phyloP scores from a whole-genome alignment of 1,140 invertebrate genomes.

The Grapholita molesta region DNA sequence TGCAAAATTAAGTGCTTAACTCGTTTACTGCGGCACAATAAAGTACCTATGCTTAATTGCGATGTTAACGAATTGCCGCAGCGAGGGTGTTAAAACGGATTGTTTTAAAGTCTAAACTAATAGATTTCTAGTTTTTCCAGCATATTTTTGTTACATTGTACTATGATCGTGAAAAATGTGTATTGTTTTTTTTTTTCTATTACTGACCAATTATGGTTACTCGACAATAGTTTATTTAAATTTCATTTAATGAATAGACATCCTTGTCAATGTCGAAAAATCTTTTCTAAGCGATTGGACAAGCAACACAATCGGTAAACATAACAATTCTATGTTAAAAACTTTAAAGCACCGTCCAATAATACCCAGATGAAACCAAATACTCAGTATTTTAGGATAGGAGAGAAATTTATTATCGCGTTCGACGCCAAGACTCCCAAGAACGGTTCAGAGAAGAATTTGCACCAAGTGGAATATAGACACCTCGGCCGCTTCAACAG shows the following conservation, averaged over 20 bases:
- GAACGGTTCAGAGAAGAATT: slow-evolving; percentile 68
- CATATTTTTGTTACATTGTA: no score
- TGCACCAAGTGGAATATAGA: slow-evolving; percentile 66
- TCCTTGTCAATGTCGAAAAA: slow-evolving; percentile 31
- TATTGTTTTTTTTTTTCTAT: no score
- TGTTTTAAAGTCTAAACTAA: no score
- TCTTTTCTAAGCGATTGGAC: slow-evolving; percentile 30
- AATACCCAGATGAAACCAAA: slow-evolving; percentile 44
- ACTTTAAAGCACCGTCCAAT: slow-evolving; percentile 44
- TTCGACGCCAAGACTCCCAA: slow-evolving; percentile 49
- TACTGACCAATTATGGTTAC: no score
- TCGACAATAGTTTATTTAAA: neutral
- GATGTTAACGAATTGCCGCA: no score
- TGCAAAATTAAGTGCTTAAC: no score
- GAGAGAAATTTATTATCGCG: slow-evolving; percentile 66
- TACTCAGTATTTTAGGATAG: slow-evolving; percentile 36
- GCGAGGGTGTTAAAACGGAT: no score
- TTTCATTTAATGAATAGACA: neutral
- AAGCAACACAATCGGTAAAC: slow-evolving; percentile 20
- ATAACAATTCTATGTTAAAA: slow-evolving; percentile 33
- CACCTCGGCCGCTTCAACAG: slow-evolving; percentile 72
- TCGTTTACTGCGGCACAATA: no score
- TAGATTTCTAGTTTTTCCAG: no score
- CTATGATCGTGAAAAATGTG: no score
- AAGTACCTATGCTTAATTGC: no score